phyloP scores from a whole-genome alignment of 1,140 invertebrate species.

The Drosophila lini region DNA sequence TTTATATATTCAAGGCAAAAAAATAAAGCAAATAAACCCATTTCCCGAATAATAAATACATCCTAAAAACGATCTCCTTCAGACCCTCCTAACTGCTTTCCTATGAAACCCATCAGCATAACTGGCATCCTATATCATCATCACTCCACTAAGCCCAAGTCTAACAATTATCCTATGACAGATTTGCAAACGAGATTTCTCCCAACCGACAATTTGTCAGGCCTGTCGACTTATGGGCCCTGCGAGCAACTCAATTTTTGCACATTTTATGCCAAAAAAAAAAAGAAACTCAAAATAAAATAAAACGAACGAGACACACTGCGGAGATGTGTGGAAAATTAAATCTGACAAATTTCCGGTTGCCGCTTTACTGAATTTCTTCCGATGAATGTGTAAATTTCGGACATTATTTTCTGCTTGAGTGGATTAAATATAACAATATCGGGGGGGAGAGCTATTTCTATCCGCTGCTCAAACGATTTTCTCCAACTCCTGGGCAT shows the following conservation, averaged over 20 bases:
- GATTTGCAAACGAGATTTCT: conserved; percentile 34
- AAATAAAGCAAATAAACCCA: background rate
- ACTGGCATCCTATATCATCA: conserved; percentile 27
- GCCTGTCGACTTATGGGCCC: conserved; percentile 60
- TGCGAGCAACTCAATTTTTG: conserved; percentile 45
- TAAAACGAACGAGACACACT: background rate
- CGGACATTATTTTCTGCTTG: conserved; percentile 52
- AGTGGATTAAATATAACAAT: conserved; percentile 42
- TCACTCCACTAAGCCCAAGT: conserved; percentile 18
- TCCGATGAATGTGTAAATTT: conserved; percentile 11
- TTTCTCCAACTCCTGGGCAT: conserved; percentile 99
- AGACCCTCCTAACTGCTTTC: background rate
- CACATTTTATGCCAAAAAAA: conserved; percentile 45
- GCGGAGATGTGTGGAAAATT: conserved; percentile 72
- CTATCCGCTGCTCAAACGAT: conserved; percentile 90
- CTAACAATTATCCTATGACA: conserved; percentile 58
- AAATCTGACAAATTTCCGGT: conserved; percentile 78
- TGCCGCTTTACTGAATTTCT: conserved; percentile 13
- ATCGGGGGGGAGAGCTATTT: conserved; percentile 3
- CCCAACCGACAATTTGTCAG: conserved; percentile 42
- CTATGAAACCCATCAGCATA: background rate
- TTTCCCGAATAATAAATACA: too few relatives aligned
- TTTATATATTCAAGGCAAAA: background rate
- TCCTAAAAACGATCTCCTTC: background rate
- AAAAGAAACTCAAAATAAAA: conserved; percentile 5